A percentile compares a stretch with the other conserved stretches of the same genome.
Evolutionary conservation across 2,888 invertebrate species (phyloP).

Genomic region (Gandaritis pyraliata): DNA sequence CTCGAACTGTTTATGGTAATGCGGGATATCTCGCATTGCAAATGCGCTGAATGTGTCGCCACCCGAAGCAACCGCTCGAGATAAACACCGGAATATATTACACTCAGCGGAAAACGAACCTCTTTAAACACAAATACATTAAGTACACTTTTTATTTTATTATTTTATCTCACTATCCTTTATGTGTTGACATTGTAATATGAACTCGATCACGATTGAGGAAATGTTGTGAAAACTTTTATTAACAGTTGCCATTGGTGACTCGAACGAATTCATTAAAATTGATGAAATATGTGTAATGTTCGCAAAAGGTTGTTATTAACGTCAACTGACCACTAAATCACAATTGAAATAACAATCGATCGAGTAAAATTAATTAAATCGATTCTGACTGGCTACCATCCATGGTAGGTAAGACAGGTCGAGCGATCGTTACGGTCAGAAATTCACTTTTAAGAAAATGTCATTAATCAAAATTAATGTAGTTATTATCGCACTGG

Average conservation of each 20-base stretch:
- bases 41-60: conserved; percentile 82
- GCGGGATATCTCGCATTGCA: conserved; percentile 83
- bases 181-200: conserved; percentile 39
- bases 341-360: conserved; percentile 68
- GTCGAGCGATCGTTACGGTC: conserved; percentile 42
- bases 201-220: conserved; percentile 31
- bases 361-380: conserved; percentile 72
- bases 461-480: conserved; percentile 84
- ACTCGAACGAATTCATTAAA: conserved; percentile 37
- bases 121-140: conserved; percentile 62
- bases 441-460: conserved; percentile 81
- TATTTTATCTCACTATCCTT: conserved; percentile 43
- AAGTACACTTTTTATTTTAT: conserved; percentile 51
- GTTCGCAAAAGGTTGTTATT: conserved; percentile 33
- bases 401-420: conserved; percentile 61
- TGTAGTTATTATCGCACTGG: conserved; percentile 83
- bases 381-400: conserved; percentile 65
- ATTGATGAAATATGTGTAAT: conserved; percentile 39
- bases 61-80: conserved; percentile 68
- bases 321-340: conserved; percentile 40
- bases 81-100: conserved; percentile 72
- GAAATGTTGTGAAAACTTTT: conserved; percentile 36
- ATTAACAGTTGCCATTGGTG: conserved; percentile 24
- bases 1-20: conserved; percentile 83
- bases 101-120: conserved; percentile 58